Evolutionary conservation across 1,140 invertebrate genomes (phyloP).

Genomic region (Gonioctena quinquepunctata): DNA sequence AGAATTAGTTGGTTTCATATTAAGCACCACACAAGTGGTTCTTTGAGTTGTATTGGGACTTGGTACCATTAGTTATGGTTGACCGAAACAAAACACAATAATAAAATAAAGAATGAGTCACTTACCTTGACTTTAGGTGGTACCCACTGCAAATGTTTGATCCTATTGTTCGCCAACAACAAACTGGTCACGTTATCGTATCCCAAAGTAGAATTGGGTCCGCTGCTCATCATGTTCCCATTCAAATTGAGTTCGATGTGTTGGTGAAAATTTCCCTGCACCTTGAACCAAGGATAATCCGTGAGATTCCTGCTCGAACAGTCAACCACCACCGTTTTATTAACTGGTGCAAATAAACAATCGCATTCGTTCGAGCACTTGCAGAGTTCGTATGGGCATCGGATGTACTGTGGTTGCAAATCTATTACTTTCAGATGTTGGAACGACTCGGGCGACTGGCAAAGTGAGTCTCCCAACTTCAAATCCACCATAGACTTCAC

Average conservation of each 20-base stretch:
- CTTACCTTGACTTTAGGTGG: not conserved
- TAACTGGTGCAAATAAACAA: not conserved
- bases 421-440: not conserved
- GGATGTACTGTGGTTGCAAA: not conserved
- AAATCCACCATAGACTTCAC: not conserved
- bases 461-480: not conserved
- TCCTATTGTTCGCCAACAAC: not conserved
- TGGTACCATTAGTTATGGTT: too few relatives aligned
- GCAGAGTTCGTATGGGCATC: not conserved
- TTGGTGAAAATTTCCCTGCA: not conserved
- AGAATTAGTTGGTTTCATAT: too few relatives aligned
- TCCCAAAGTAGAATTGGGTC: not conserved
- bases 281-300: not conserved
- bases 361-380: not conserved
- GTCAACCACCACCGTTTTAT: not conserved
- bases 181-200: not conserved
- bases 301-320: not conserved
- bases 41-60: too few relatives aligned
- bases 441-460: not conserved
- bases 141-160: not conserved
- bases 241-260: not conserved
- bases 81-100: too few relatives aligned
- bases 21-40: too few relatives aligned
- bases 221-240: not conserved
- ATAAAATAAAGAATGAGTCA: too few relatives aligned